phyloP scores from a whole-genome alignment of 1,140 invertebrate species.

The Ruditapes philippinarum region DNA sequence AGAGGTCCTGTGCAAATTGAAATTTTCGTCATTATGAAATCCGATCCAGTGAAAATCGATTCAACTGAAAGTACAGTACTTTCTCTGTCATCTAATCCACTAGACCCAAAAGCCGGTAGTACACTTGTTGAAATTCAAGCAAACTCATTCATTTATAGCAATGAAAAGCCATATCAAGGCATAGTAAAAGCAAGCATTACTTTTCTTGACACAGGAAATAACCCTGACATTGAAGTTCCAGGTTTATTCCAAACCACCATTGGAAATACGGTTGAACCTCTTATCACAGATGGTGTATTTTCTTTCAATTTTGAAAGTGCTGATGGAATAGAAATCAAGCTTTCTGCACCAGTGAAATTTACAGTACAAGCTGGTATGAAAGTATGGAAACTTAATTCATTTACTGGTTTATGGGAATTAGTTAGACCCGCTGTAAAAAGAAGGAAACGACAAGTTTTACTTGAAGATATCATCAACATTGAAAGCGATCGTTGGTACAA shows the following conservation, averaged over 20 bases:
- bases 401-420: conserved; percentile 10
- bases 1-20: conserved; percentile 4
- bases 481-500: conserved; percentile 25
- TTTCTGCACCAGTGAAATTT: background rate
- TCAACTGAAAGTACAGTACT: background rate
- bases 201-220: background rate
- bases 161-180: background rate
- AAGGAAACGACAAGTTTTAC: conserved; percentile 3
- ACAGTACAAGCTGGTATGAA: background rate
- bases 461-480: conserved; percentile 20
- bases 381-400: conserved; percentile 7
- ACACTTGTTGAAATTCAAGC: background rate
- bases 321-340: background rate
- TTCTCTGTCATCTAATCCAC: background rate
- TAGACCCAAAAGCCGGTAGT: background rate
- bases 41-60: background rate
- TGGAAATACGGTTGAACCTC: background rate
- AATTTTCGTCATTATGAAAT: conserved; percentile 18
- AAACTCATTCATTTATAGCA: conserved; percentile 11
- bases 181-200: background rate
- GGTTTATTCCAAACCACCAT: conserved; percentile 23
- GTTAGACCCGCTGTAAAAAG: background rate
- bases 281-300: conserved; percentile 20
- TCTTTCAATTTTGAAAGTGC: background rate
- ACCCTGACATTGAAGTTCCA: background rate